Base-by-base conservation (phyloP, 2,888 invertebrate genomes). In the Platycheirus albimanus region DNA sequence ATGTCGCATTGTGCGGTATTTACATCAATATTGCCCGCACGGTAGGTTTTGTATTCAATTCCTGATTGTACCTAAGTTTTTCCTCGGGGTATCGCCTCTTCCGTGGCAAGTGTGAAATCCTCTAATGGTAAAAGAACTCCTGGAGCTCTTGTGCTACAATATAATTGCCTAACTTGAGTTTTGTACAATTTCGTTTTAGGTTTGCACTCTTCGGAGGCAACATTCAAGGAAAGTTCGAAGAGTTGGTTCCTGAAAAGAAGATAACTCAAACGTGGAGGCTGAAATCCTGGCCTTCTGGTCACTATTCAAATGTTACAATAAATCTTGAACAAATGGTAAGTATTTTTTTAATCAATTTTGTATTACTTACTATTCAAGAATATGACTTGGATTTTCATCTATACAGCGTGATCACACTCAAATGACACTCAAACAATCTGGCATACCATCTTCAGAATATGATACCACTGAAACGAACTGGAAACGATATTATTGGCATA, bases 201-300 rank as follows among this genome's bases (percentile, higher is more conserved):
- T 99, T 99, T 90, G 94, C 95, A 6, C 91, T 99, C 2, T 98
- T 99, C 89, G 97, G 96, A 66, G 99, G 98, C 11, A 98, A 97
- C 90, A 96, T 99, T 45, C 93, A 93, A 0, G 99, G 99, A 0
- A 95, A 94, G 87, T 99, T 99, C 90, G 91, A 94, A 51, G 96
- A 98, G 88, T 91, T 99, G 86, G 94, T 95, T 4, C 96, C 96
- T 0, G 94, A 94, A 38, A 94, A 96, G 90, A 96, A 94, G 91
- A 96, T 99, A 70, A 94, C 94, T 1, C 96, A 98, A 91, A 93
- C 93, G 86, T 99, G 99, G 99, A 93, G 99, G 88, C 95, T 97
- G 88, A 98, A 97, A 91, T 95, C 95, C 84, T 99, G 99, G 98
- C 98, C 99, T 0, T 93, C 93, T 0, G 97, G 95, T 38, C 98